Base-by-base conservation (phyloP, 2,888 invertebrate genomes). In the Myathropa florea region DNA sequence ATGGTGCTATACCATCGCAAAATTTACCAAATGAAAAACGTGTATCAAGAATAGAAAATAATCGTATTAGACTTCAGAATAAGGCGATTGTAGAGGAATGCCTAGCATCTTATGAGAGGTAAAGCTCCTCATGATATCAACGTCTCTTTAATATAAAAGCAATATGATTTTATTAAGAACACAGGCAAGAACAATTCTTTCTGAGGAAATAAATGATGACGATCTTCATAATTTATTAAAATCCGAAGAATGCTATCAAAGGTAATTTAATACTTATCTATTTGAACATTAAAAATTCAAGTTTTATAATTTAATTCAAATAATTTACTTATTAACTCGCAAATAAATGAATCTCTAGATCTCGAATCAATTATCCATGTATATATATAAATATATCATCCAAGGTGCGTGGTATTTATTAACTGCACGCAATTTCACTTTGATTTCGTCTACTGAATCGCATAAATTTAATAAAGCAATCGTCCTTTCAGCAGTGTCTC, bases 21-120 rank as follows among this genome's bases (percentile, higher is more conserved):
- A 75, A 75, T 59, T 63, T 81, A n/a, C 75, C 75, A 2, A 21
- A 33, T 57, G n/a, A 53, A 14, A 68, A 26, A 24, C 24, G 30
- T 4, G 9, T 33, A 0, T 36, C 77, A 7, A 0, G 0, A 1
- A 26, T 21, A 61, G 77, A 77, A 21, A 68, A 68, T 14, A 55
- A 36, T 24, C 61, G 30, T 0, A 30, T 46, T 9, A 12, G 10
- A 1, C 4, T 53, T 3, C 46, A 68, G 46, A 77, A 68, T n/a
- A 68, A 68, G 36, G 53, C 53, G 0, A 30, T 81, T 6, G 68
- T 81, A 12, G 63, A 73, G 3, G 75, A 81, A 59, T 68, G 68
- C 3, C 12, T 53, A 0, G 81, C 81, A 18, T n/a, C 68, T 57
- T 77, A 77, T 68, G 77, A 68, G 14, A 68, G 30, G 77, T 77